Evolutionary conservation across 2,113 vertebrate genomes (phyloP).

Genomic region (Heterocephalus glaber): DNA sequence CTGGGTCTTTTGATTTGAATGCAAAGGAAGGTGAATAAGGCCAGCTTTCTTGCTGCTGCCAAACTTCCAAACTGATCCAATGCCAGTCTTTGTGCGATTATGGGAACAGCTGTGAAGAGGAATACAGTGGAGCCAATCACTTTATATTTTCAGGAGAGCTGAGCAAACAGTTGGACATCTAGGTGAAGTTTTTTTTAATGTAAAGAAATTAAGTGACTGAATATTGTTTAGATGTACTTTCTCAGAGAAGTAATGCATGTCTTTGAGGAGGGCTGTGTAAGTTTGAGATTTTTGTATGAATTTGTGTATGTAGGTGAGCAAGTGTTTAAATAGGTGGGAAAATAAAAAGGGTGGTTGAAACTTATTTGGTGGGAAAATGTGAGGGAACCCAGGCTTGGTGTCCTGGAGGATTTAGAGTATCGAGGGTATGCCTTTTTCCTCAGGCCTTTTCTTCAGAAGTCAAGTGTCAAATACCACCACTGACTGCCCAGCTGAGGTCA

Average conservation of each 20-base stretch:
- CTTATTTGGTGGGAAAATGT: not conserved
- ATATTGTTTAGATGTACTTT: not conserved
- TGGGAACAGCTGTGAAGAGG: not conserved
- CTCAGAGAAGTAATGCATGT: not conserved
- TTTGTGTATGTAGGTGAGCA: not conserved
- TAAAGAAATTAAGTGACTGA: not conserved
- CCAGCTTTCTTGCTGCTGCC: not conserved
- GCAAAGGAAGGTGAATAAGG: not conserved
- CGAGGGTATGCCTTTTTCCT: not conserved
- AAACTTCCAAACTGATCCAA: not conserved
- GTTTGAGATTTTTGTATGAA: not conserved
- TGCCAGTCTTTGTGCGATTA: not conserved
- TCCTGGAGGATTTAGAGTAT: not conserved
- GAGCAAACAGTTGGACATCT: conserved; percentile 4
- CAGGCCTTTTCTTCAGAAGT: not conserved
- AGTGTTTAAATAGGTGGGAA: not conserved
- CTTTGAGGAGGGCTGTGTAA: not conserved
- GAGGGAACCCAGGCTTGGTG: not conserved
- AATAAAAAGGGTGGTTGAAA: not conserved
- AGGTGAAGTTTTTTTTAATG: not conserved
- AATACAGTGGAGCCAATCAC: not conserved
- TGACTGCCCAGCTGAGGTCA: not conserved
- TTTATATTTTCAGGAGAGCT: not conserved
- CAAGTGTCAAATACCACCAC: not conserved
- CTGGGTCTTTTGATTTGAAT: not conserved